A percentile compares a stretch with the other conserved stretches of the same genome.
Evolutionary conservation across 2,797 vertebrate species (phyloP).

Genomic region (Luscinia megarhynchos): DNA sequence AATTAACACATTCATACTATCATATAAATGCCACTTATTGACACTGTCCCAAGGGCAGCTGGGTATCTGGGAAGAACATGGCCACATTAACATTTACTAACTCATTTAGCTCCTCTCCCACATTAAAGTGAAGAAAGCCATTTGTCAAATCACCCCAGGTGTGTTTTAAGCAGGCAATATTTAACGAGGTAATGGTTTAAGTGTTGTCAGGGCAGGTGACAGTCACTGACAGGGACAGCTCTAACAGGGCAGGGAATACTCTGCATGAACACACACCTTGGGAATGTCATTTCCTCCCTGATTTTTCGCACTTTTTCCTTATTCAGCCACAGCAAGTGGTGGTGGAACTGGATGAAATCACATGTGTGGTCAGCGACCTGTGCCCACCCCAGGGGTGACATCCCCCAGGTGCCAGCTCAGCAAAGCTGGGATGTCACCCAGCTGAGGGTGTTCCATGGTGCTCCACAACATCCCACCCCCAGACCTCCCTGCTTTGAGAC

Average conservation of each 20-base stretch:
- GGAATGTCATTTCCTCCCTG: neutral
- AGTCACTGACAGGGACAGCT: neutral
- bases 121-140: slow-evolving; percentile 32
- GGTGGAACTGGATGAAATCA: neutral
- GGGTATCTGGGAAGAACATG: slow-evolving; percentile 34
- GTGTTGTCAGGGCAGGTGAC: neutral
- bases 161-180: slow-evolving; percentile 22
- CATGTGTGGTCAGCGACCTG: neutral
- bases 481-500: neutral
- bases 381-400: neutral
- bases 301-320: neutral
- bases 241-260: neutral
- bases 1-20: slow-evolving; percentile 69
- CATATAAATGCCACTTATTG: slow-evolving; percentile 61
- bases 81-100: slow-evolving; percentile 70
- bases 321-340: neutral
- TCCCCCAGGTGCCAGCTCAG: neutral
- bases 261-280: accelerated
- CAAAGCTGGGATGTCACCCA: neutral
- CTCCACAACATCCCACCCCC: neutral
- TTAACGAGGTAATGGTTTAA: neutral
- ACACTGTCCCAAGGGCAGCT: slow-evolving; percentile 60
- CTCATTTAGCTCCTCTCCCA: slow-evolving; percentile 59
- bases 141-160: slow-evolving; percentile 46
- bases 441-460: neutral